Evolutionary conservation across 2,888 invertebrate genomes (phyloP).

Genomic region (Conistra vaccinii): DNA sequence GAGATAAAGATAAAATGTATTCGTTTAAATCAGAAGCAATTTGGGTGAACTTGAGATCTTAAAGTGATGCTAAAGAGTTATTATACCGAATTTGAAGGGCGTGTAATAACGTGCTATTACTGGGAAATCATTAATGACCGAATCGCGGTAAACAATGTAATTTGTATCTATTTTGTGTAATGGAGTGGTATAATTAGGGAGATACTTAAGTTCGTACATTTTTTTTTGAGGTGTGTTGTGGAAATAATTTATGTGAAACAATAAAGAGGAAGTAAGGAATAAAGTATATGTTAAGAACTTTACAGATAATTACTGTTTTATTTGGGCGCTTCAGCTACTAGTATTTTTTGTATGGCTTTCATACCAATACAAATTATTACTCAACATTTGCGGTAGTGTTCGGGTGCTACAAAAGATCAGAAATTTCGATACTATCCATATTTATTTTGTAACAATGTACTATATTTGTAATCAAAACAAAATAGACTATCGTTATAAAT

Average conservation of each 20-base stretch:
- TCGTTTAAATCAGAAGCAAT: conserved; percentile 1
- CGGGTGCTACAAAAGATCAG: neutral
- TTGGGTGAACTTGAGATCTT: conserved; percentile 12
- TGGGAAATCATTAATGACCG: conserved; percentile 45
- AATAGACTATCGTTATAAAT: too few species aligned
- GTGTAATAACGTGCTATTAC: conserved; percentile 23
- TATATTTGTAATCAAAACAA: neutral
- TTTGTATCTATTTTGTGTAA: conserved; percentile 47
- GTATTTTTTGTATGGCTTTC: neutral
- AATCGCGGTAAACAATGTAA: conserved; percentile 49
- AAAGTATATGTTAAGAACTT: neutral
- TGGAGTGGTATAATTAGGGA: conserved; percentile 29
- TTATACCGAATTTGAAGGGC: conserved; percentile 20
- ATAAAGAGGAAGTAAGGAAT: neutral
- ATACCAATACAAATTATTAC: neutral
- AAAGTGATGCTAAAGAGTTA: conserved; percentile 22
- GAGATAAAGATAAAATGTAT: conserved; percentile 12
- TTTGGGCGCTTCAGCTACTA: neutral
- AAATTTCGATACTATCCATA: neutral
- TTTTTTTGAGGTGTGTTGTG: conserved; percentile 9
- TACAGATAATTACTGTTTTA: neutral
- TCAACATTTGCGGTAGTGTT: neutral
- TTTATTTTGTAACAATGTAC: neutral
- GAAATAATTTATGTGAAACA: neutral
- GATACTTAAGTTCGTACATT: conserved; percentile 11